Conservation (phyloP, 2,888 invertebrate species). For the Drosophila macrothrix region DNA sequence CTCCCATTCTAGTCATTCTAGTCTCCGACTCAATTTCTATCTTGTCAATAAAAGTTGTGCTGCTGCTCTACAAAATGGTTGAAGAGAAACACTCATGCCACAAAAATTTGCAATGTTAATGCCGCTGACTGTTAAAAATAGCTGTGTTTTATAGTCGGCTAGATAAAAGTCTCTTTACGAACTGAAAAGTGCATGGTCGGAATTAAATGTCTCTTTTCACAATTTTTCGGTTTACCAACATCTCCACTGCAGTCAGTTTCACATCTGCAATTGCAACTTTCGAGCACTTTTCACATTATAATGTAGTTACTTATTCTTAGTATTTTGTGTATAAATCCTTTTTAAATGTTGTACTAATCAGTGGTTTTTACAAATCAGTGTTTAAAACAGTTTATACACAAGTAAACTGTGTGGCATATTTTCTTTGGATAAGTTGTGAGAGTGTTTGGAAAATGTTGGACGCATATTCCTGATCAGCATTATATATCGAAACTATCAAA, state of each 20-base stretch:
- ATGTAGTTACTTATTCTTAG: neutral
- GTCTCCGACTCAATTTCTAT: neutral
- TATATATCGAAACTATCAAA: neutral
- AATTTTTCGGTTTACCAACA: neutral
- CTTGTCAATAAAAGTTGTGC: constrained; percentile 64
- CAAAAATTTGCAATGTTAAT: constrained; percentile 61
- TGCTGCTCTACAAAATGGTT: constrained; percentile 16
- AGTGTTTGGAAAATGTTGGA: neutral
- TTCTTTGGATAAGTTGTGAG: neutral
- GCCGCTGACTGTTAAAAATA: constrained; percentile 41
- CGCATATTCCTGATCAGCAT: neutral
- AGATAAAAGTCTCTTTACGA: constrained; percentile 52
- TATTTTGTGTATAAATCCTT: neutral
- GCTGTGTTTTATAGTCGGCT: constrained; percentile 43
- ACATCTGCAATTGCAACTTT: neutral
- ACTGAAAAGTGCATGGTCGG: constrained; percentile 47
- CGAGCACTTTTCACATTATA: neutral
- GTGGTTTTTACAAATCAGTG: neutral
- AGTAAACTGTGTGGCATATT: neutral
- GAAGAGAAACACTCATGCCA: constrained; percentile 25
- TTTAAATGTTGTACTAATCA: neutral
- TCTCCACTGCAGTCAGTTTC: neutral
- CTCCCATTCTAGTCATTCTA: neutral
- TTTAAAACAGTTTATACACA: neutral
- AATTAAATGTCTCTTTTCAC: neutral